phyloP scores from a whole-genome alignment of 2,888 invertebrate species.

The Spodoptera exigua region DNA sequence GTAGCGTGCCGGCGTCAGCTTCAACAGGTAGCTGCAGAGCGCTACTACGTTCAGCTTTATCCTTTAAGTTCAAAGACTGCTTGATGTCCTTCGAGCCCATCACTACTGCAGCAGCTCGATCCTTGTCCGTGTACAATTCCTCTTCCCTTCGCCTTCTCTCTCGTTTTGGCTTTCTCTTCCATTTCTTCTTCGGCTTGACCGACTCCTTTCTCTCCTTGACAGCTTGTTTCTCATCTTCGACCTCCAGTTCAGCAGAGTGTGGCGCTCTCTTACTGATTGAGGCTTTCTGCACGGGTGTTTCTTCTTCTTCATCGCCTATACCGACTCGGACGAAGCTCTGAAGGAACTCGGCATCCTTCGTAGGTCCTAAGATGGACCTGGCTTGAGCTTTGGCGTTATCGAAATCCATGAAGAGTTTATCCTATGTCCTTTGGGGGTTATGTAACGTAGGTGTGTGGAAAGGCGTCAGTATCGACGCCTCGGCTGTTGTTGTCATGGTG shows the following conservation, averaged over 20 bases:
- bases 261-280: conserved; percentile 84
- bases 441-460: conserved; percentile 77
- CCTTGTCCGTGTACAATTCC: conserved; percentile 96
- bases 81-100: conserved; percentile 96
- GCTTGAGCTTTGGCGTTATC: conserved; percentile 85
- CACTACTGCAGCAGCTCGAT: conserved; percentile 96
- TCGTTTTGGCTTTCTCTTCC: conserved; percentile 77
- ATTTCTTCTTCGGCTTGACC: conserved; percentile 76
- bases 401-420: conserved; percentile 66
- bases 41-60: conserved; percentile 93
- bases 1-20: conserved; percentile 93
- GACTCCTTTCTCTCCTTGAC: conserved; percentile 78
- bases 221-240: conserved; percentile 73
- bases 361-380: conserved; percentile 91
- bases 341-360: conserved; percentile 92
- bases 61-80: conserved; percentile 94
- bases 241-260: conserved; percentile 68
- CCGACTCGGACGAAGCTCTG: conserved; percentile 94
- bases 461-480: conserved; percentile 84
- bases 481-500: conserved; percentile 82
- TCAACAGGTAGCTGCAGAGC: conserved; percentile 93
- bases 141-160: conserved; percentile 87
- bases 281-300: conserved; percentile 79
- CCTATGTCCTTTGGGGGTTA: conserved; percentile 61
- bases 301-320: conserved; percentile 88